Base-by-base conservation (phyloP, 2,888 invertebrate species). In the Dorcus parallelipipedus region DNA sequence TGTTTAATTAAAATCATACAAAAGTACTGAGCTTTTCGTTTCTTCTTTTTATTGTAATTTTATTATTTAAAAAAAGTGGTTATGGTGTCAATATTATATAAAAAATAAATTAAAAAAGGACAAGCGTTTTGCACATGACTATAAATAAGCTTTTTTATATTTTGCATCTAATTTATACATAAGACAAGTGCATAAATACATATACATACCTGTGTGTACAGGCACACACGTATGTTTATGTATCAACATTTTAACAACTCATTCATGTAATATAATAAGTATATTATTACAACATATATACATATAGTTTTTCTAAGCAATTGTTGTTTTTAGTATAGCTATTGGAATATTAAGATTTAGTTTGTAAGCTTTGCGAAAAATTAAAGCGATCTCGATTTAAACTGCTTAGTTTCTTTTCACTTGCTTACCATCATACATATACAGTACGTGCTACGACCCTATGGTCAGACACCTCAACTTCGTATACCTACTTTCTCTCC, bases 221-320 rank as follows among this genome's bases (percentile, higher is more conserved):
- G 66, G 66, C 64, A 69, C 71, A 69, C 73, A 71, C 72, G 71
- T 68, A 70, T 65, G 71, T 70, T 69, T 71, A 71, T 63, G 72
- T 70, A 73, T 72, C 73, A 73, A 73, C 74, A 74, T 73, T 70
- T 73, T 67, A 68, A 68, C 61, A 75, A 76, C 71, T 75, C 75
- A 77, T 77, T 77, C 73, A 75, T 78, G 76, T 73, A 74, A 73
- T 67, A 73, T 72, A 71, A 73, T 33, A 33, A 33, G 26, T 33
- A 33, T 78, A 77, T 76, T 76, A 76, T 76, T 76, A 76, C 73
- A 74, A 74, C 68, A 74, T 70, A 76, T 76, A 77, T 77, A 77
- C 76, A 77, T 77, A 78, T 78, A 78, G 78, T 78, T 78, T 78
- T 78, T 78, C 78, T 78, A 78, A 78, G 78, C 78, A 78, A 78